Evolutionary conservation across 2,888 invertebrate species (phyloP).

Genomic region (Rhamphomyia laevipes): DNA sequence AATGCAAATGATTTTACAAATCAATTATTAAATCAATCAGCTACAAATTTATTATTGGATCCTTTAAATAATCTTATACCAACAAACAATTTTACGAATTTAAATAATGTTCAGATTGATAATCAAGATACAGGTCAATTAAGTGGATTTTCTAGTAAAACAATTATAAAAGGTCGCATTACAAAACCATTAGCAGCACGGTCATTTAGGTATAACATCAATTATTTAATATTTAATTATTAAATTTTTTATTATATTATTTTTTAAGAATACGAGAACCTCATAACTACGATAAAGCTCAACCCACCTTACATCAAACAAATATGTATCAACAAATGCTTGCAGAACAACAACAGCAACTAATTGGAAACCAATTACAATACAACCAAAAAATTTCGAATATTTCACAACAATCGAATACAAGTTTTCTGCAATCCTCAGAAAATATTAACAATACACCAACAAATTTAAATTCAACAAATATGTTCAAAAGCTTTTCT

Average conservation of each 20-base stretch:
- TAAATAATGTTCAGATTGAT: slow-evolving; percentile 5
- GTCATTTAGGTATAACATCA: slow-evolving; percentile 21
- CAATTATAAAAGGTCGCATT: slow-evolving; percentile 33
- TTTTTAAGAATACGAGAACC: slow-evolving; percentile 27
- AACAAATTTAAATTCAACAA: background rate
- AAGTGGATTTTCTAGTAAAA: slow-evolving; percentile 19
- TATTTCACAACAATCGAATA: slow-evolving; percentile 17
- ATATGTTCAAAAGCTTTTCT: slow-evolving; percentile 10
- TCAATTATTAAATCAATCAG: too few species aligned
- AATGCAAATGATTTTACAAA: too few species aligned
- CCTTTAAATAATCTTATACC: background rate
- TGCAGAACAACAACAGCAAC: slow-evolving; percentile 27
- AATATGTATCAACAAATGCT: slow-evolving; percentile 38
- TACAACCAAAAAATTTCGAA: slow-evolving; percentile 17
- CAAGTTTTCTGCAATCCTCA: background rate
- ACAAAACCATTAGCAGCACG: slow-evolving; percentile 30
- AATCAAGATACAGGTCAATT: slow-evolving; percentile 4
- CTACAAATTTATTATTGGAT: too few species aligned
- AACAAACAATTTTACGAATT: background rate
- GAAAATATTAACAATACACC: slow-evolving; percentile 2
- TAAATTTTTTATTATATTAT: slow-evolving; percentile 21
- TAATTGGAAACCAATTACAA: slow-evolving; percentile 2
- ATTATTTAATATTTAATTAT: background rate
- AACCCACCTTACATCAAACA: slow-evolving; percentile 38
- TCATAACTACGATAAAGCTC: slow-evolving; percentile 38